phyloP scores from a whole-genome alignment of 2,113 vertebrate genomes.

The Nasalis larvatus region DNA sequence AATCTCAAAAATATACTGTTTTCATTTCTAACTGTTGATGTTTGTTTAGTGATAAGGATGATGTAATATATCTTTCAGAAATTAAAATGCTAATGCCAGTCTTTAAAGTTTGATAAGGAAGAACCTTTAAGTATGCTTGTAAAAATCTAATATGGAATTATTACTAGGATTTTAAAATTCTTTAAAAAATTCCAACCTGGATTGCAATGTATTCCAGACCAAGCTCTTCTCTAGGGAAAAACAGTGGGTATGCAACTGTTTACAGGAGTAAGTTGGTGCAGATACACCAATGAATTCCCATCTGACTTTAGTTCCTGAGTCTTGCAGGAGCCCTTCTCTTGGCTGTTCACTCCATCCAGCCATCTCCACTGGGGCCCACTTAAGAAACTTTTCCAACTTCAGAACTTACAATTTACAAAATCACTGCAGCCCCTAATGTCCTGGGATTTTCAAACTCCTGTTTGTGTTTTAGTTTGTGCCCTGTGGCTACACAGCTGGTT shows the following conservation, averaged over 20 bases:
- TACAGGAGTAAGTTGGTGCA: conserved; percentile 46
- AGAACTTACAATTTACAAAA: not conserved
- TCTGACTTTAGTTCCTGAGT: not conserved
- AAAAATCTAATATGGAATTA: conserved; percentile 78
- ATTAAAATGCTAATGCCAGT: conserved; percentile 79
- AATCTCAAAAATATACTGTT: conserved; percentile 37
- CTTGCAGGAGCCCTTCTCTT: rapidly evolving
- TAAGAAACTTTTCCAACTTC: not conserved
- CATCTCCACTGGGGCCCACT: not conserved
- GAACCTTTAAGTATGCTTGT: conserved; percentile 66
- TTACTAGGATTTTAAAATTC: conserved; percentile 74
- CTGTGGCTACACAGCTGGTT: not conserved
- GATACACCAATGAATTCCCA: conserved; percentile 1
- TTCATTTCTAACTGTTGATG: conserved; percentile 71
- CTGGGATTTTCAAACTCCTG: not conserved
- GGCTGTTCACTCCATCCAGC: rapidly evolving
- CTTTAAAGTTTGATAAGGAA: conserved; percentile 82
- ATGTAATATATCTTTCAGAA: conserved; percentile 79
- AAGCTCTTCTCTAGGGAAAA: conserved; percentile 59
- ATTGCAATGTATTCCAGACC: conserved; percentile 65
- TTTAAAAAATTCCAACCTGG: conserved; percentile 75
- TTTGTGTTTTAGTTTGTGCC: not conserved
- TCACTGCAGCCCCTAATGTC: not conserved
- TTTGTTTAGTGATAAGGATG: conserved; percentile 80
- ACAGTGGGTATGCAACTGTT: conserved; percentile 71